A percentile compares a stretch with the other conserved stretches of the same genome.
phyloP scores from a whole-genome alignment of 2,888 invertebrate genomes.

The Phymatocera aterrima region DNA sequence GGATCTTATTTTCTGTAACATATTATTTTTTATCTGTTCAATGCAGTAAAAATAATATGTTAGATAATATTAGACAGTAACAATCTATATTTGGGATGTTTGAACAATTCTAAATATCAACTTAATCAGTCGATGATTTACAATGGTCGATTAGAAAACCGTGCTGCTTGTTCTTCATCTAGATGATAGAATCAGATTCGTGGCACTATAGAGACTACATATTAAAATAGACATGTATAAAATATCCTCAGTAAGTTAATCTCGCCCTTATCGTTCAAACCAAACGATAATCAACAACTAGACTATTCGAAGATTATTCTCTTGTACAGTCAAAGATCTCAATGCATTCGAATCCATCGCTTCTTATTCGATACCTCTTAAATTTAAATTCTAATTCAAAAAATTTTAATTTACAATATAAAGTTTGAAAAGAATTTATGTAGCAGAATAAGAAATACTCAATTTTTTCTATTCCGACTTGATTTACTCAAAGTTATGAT shows the following conservation, averaged over 20 bases:
- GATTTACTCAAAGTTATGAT: not conserved
- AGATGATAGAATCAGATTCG: constrained; percentile 26
- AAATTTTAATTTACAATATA: too few relatives aligned
- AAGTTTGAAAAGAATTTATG: too few relatives aligned
- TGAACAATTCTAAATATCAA: not conserved
- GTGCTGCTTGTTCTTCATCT: not conserved
- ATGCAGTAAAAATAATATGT: not conserved
- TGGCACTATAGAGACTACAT: not conserved
- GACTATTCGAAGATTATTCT: too few relatives aligned
- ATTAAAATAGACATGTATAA: not conserved
- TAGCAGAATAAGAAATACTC: too few relatives aligned
- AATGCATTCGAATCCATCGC: too few relatives aligned
- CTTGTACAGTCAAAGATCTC: too few relatives aligned
- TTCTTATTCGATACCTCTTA: too few relatives aligned
- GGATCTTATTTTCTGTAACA: not conserved
- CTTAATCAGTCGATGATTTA: constrained; percentile 24
- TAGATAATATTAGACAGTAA: not conserved
- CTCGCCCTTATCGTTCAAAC: not conserved
- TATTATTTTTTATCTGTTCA: too few relatives aligned
- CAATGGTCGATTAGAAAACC: not conserved
- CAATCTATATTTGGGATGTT: not conserved
- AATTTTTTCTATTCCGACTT: not conserved
- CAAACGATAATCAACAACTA: too few relatives aligned
- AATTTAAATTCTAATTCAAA: too few relatives aligned
- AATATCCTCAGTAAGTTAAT: not conserved